Conservation (phyloP, 2,888 invertebrate species). For the Melolontha melolontha region DNA sequence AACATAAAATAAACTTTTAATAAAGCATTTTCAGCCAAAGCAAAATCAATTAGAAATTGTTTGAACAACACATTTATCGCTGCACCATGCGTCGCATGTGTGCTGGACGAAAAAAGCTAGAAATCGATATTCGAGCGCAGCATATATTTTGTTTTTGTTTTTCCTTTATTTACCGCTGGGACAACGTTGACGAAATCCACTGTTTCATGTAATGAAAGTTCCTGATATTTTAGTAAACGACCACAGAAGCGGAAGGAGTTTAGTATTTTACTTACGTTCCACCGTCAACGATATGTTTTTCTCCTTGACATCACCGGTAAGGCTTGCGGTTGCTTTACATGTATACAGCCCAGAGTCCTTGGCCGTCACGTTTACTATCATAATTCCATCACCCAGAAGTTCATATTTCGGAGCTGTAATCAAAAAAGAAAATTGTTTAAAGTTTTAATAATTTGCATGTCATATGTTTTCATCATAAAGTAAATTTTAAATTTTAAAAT, state of each 20-base stretch:
- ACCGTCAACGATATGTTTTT: slow-evolving; percentile 70
- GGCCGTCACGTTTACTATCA: slow-evolving; percentile 69
- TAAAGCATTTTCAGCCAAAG: too few species aligned
- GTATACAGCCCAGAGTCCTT: slow-evolving; percentile 71
- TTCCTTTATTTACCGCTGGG: slow-evolving; percentile 24
- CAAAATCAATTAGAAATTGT: background rate
- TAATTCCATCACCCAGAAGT: slow-evolving; percentile 69
- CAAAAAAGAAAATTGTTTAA: slow-evolving; percentile 34
- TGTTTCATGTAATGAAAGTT: too few species aligned
- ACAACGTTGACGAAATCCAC: background rate
- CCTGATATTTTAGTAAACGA: too few species aligned
- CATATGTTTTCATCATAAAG: too few species aligned
- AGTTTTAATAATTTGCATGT: background rate
- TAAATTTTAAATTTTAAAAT: too few species aligned
- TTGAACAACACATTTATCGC: slow-evolving; percentile 11
- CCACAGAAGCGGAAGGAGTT: too few species aligned
- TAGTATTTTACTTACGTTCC: slow-evolving; percentile 69
- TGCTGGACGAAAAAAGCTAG: background rate
- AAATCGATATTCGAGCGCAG: slow-evolving; percentile 22
- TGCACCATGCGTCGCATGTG: background rate
- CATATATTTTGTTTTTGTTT: slow-evolving; percentile 21
- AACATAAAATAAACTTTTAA: too few species aligned
- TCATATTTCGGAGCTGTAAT: slow-evolving; percentile 64
- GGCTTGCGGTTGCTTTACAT: slow-evolving; percentile 70
- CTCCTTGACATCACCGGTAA: slow-evolving; percentile 68